Base-by-base conservation (phyloP, 2,888 invertebrate species). In the Aplocera efformata region DNA sequence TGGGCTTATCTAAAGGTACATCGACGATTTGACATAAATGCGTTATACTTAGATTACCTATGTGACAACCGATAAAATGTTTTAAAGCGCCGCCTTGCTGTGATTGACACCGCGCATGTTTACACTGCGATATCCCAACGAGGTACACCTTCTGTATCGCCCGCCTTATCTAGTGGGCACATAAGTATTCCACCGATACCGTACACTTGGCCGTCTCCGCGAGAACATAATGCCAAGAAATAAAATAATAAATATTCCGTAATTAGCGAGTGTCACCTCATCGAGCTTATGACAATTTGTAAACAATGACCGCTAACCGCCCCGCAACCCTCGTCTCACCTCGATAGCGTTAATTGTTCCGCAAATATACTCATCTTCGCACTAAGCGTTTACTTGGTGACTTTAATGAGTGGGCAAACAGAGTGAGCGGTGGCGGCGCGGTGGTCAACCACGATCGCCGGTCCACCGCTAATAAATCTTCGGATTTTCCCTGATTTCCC, bases 331-430 rank as follows among this genome's bases (percentile, higher is more conserved):
- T 84, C 74, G 80, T 81, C 81, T 79, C 80, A 77, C 80, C 79
- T 82, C 75, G 56, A 67, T 74, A 69, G 80, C 81, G 83, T 82
- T 86, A 85, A 86, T 85, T 84, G 78, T 74, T 79, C 76, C 75
- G 81, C 86, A 85, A 86, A 86, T 83, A 85, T 80, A 85, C 82
- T 85, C 81, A 77, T 86, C 85, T 83, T 84, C 63, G 76, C 79
- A 74, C 73, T 83, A 84, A 85, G 72, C 82, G 84, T 79, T 83
- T 78, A 74, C 80, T 79, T 72, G 79, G 75, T 70, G 74, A 81
- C 80, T 85, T 83, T 85, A 86, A 86, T 84, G 84, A 85, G 69
- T 82, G 80, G 78, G 77, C 85, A 86, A 86, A 85, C 84, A 84
- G 63, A 79, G 63, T 54, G 58, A 56, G 65, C 53, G 58, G 53